Conservation (phyloP, 1,140 invertebrate genomes). For the Lepidostoma basale region DNA sequence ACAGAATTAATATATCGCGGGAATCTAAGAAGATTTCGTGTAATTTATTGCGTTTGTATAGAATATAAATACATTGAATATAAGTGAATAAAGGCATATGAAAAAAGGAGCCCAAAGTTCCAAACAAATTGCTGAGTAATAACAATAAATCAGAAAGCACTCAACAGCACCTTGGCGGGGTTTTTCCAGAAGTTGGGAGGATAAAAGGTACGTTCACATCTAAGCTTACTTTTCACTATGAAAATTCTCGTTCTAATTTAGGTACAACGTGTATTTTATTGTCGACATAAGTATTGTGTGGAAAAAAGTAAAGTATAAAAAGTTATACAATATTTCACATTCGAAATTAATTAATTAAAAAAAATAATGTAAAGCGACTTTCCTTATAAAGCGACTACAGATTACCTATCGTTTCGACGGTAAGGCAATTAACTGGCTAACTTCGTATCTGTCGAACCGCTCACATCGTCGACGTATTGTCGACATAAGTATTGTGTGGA, state of each 20-base stretch:
- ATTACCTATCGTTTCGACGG: no score
- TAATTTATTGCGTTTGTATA: conserved; percentile 30
- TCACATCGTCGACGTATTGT: no score
- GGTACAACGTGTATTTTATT: conserved; percentile 26
- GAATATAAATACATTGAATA: conserved; percentile 34
- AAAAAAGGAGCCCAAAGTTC: conserved; percentile 30
- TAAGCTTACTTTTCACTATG: conserved; percentile 20
- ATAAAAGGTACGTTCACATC: conserved; percentile 18
- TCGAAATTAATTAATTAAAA: background rate
- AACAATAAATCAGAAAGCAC: conserved; percentile 35
- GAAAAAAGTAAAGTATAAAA: conserved; percentile 16
- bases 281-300: conserved; percentile 24
- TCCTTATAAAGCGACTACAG: no score
- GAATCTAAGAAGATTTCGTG: conserved; percentile 19
- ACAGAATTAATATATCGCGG: conserved; percentile 7
- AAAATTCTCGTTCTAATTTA: conserved; percentile 23
- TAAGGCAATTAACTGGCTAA: no score
- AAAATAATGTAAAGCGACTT: background rate
- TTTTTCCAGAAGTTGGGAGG: conserved; percentile 12
- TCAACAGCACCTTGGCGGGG: conserved; percentile 22
- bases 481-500: conserved; percentile 22
- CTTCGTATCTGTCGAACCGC: no score
- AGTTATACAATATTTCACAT: conserved; percentile 8
- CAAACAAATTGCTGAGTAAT: conserved; percentile 33
- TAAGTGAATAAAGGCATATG: conserved; percentile 20